Conservation (phyloP, 2,888 invertebrate species). For the Drosophila quasianomalipes region DNA sequence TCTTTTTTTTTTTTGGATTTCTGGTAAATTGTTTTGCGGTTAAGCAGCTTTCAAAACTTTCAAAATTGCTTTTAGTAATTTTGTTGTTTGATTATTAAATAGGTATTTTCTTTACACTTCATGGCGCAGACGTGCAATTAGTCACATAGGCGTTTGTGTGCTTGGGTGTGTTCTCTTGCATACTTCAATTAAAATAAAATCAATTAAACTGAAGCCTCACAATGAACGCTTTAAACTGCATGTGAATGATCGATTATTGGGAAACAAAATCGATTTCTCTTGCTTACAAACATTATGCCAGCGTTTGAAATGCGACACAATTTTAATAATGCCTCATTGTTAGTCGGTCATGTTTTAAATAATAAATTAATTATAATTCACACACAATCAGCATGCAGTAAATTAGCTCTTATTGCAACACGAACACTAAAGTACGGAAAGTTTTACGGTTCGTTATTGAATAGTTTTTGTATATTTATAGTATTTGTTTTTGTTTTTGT, state of each 20-base stretch:
- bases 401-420: constrained; percentile 27
- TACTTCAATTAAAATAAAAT: constrained; percentile 21
- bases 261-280: constrained; percentile 10
- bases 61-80: constrained; percentile 34
- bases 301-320: background rate
- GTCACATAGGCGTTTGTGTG: constrained; percentile 59
- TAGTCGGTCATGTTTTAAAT: constrained; percentile 17
- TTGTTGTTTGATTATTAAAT: constrained; percentile 1
- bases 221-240: constrained; percentile 2
- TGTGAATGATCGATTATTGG: constrained; percentile 23
- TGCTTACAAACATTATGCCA: constrained; percentile 21
- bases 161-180: constrained; percentile 33
- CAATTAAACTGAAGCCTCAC: background rate
- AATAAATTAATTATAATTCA: constrained; percentile 18
- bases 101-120: constrained; percentile 29
- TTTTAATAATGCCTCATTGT: constrained; percentile 17
- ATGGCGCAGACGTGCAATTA: constrained; percentile 66
- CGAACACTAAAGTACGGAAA: constrained; percentile 5
- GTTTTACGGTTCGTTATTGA: constrained; percentile 5
- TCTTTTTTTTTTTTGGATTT: background rate
- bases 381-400: constrained; percentile 53
- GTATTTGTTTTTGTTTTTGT: constrained; percentile 25
- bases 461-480: constrained; percentile 22
- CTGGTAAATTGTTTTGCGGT: constrained; percentile 16
- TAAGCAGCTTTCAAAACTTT: constrained; percentile 33